Base-by-base conservation (phyloP, 2,113 vertebrate genomes). In the Ciconia boyciana region DNA sequence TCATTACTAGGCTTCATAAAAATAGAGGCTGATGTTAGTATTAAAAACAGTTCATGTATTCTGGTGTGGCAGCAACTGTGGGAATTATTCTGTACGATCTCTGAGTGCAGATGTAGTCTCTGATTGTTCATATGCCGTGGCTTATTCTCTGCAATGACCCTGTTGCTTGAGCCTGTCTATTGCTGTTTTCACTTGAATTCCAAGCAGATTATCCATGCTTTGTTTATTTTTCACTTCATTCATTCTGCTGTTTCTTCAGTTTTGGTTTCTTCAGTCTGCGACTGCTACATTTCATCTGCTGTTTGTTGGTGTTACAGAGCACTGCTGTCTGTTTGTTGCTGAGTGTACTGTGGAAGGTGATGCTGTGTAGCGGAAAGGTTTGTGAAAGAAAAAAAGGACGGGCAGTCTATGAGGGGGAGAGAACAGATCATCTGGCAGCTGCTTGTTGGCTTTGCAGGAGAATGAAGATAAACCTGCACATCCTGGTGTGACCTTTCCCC, bases 381-480 rank as follows among this genome's bases (percentile, higher is more conserved):
- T 51, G 36, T 15, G 64, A 76, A 70, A 54, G 36, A 9, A 49
- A 24, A 75, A 51, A 68, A 64, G 11, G 16, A 3, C 15, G 57
- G 54, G 3, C 24, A 15, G 11, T 32, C 11, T 43, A 0, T 29
- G 44, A 22, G 1, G 1, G 14, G 8, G 54, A 66, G 41, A 83
- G 46, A 54, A 31, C 28, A 28, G 13, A 36, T 90, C 15, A 62
- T 65, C 25, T 83, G 52, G 22, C 70, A 90, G 46, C 51, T 36
- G 19, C 55, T 32, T 58, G 36, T 57, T 92, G 83, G 32, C 68
- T 81, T 92, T 95, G 55, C 55, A 51, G 71, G 46, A 83, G 79
- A 77, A 46, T 54, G 54, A 77, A 94, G 71, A 83, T 86, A 93
- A 88, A 91, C 14, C 46, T 80, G 32, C 24, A 74, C 58, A 86